A percentile compares a stretch with the other conserved stretches of the same genome.
Conservation (phyloP, 1,140 invertebrate genomes). For the Maniola jurtina region DNA sequence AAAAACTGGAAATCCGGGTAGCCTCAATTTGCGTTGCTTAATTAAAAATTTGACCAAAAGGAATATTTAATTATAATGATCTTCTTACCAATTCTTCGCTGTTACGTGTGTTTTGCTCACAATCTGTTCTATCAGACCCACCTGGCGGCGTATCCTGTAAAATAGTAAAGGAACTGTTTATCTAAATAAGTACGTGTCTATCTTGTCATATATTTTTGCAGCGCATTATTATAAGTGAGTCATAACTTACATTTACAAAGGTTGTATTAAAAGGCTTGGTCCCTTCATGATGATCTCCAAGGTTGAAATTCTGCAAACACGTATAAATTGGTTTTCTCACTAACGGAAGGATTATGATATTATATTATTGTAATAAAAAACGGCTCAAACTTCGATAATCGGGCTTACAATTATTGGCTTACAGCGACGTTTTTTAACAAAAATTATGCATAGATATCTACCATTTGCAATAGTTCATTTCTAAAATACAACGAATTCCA, state of each 20-base stretch:
- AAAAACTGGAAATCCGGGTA: too few relatives aligned
- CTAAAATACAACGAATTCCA: too few relatives aligned
- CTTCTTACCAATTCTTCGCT: background rate
- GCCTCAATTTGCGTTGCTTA: too few relatives aligned
- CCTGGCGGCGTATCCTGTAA: background rate
- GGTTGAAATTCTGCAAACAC: constrained; percentile 1
- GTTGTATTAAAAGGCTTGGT: background rate
- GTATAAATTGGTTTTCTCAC: background rate
- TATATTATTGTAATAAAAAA: background rate
- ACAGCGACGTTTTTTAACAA: too few relatives aligned
- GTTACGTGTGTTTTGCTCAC: background rate
- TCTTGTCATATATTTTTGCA: background rate
- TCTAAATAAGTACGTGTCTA: background rate
- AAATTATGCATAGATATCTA: too few relatives aligned
- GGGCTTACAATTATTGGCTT: too few relatives aligned
- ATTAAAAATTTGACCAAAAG: too few relatives aligned
- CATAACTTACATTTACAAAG: background rate
- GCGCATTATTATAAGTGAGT: background rate
- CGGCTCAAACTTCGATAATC: too few relatives aligned
- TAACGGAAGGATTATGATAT: background rate
- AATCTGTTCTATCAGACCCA: background rate
- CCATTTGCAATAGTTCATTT: too few relatives aligned
- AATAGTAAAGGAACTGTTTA: background rate
- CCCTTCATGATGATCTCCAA: background rate
- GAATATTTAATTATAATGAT: background rate